Evolutionary conservation across 2,888 invertebrate species (phyloP).

Genomic region (Apodemia mormo): DNA sequence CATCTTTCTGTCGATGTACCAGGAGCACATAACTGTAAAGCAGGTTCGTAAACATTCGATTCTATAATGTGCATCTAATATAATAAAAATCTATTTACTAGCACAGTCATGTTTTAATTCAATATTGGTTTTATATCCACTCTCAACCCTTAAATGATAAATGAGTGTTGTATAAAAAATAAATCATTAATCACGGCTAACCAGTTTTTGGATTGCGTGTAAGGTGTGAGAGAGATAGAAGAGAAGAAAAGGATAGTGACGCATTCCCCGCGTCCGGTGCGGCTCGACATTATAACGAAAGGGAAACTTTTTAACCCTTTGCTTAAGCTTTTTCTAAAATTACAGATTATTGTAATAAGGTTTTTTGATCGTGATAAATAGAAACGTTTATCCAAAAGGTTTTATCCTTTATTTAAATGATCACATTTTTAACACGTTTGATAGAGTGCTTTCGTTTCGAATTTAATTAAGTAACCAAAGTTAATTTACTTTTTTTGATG

Average conservation of each 20-base stretch:
- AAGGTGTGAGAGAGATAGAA: conserved; percentile 44
- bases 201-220: conserved; percentile 50
- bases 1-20: conserved; percentile 49
- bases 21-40: conserved; percentile 47
- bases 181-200: conserved; percentile 70
- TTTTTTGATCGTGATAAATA: conserved; percentile 46
- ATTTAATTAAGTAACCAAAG: background rate
- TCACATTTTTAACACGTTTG: background rate
- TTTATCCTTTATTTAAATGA: background rate
- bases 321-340: conserved; percentile 53
- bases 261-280: conserved; percentile 61
- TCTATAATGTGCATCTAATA: background rate
- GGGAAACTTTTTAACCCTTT: conserved; percentile 58
- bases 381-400: background rate
- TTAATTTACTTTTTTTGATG: too few relatives aligned
- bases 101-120: conserved; percentile 13
- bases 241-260: conserved; percentile 58
- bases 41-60: conserved; percentile 14
- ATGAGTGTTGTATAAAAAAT: conserved; percentile 44
- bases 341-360: conserved; percentile 51
- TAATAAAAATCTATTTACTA: background rate
- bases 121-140: conserved; percentile 55
- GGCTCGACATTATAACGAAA: conserved; percentile 59
- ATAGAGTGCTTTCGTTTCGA: background rate
- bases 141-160: conserved; percentile 46